These are phyloP conservation scores for Stegodyphus mimosarum DNA, from an alignment of 1,140 invertebrate genomes.

Conservation along the genomic window DNA sequence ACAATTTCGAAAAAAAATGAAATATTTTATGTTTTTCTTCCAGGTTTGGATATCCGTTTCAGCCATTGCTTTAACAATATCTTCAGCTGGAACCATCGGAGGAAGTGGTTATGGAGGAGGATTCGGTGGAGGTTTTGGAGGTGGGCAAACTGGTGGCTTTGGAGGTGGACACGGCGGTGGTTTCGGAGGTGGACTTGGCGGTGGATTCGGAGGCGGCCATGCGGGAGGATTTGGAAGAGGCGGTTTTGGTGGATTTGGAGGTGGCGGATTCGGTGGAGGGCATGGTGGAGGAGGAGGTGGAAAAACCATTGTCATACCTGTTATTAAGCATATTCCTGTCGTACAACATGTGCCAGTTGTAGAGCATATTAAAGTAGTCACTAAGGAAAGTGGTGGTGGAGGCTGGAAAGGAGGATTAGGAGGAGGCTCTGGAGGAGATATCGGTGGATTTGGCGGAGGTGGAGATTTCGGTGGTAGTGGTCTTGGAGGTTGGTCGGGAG, in stretches of 20 bases:
- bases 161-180: neutral
- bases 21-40: neutral
- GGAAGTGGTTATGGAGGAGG: conserved; percentile 1
- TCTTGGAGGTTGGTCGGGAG: neutral
- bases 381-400: neutral
- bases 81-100: neutral
- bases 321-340: conserved; percentile 40
- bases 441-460: conserved; percentile 1
- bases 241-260: neutral
- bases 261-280: neutral
- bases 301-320: conserved; percentile 34
- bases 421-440: neutral
- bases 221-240: neutral
- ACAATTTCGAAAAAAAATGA: too few species aligned
- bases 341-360: conserved; percentile 38
- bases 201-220: neutral
- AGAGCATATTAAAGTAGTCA: conserved; percentile 41
- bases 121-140: neutral
- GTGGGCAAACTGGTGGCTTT: neutral
- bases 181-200: neutral
- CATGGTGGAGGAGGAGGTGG: neutral
- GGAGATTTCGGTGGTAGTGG: neutral
- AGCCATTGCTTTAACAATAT: neutral
- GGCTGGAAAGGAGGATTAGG: neutral
- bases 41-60: neutral